These are phyloP conservation scores for Ellobius talpinus DNA, from an alignment of 2,113 vertebrate species.

Conservation along the genomic window DNA sequence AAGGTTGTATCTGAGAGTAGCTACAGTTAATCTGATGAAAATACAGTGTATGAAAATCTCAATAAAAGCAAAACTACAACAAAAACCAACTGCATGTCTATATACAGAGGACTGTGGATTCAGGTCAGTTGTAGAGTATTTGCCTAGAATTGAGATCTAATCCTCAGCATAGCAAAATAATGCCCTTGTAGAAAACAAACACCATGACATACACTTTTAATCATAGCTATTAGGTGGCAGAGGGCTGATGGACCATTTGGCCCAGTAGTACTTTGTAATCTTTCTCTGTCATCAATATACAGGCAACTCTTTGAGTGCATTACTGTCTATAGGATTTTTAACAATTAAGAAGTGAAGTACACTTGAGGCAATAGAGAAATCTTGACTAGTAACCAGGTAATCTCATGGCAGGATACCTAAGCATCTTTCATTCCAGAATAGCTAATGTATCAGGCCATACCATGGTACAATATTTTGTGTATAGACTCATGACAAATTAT, in stretches of 20 bases:
- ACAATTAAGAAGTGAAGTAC: background rate
- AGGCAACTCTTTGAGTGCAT: background rate
- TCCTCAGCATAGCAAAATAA: background rate
- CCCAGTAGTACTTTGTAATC: background rate
- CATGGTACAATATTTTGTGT: background rate
- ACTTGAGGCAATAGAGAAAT: background rate
- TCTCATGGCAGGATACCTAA: background rate
- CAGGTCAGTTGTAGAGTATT: background rate
- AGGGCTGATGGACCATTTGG: background rate
- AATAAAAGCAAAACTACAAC: background rate
- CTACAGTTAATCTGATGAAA: background rate
- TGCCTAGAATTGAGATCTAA: background rate
- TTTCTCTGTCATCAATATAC: background rate
- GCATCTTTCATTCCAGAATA: slow-evolving; percentile 5
- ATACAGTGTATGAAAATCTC: background rate
- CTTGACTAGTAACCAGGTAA: background rate
- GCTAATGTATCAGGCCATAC: background rate
- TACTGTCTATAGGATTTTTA: background rate
- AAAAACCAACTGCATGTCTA: background rate
- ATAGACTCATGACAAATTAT: background rate
- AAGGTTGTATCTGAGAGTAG: background rate
- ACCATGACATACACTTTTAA: too few species aligned
- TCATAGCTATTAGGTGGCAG: background rate
- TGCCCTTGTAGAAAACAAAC: background rate
- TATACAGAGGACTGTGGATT: background rate